These are phyloP conservation scores for Oreotragus oreotragus DNA, from an alignment of 2,113 vertebrate genomes.

Conservation along the genomic window DNA sequence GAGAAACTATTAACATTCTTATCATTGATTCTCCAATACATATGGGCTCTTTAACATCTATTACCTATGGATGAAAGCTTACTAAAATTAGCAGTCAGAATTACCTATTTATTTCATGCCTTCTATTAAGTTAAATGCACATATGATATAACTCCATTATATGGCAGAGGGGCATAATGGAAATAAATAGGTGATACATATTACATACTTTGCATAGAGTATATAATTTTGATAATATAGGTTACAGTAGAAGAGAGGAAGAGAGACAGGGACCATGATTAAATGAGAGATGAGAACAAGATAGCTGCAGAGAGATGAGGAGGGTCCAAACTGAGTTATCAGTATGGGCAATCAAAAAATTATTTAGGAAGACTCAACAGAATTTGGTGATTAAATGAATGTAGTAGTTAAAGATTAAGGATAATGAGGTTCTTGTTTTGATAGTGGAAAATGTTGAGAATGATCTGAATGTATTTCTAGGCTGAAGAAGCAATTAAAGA, in stretches of 20 bases:
- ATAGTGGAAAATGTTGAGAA: not conserved
- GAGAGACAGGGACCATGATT: not conserved
- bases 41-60: not conserved
- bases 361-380: slow-evolving; percentile 10
- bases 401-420: not conserved
- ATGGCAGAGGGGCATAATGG: not conserved
- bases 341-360: not conserved
- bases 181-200: not conserved
- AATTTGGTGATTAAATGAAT: not conserved
- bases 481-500: not conserved
- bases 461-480: not conserved
- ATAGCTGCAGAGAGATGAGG: not conserved
- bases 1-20: slow-evolving; percentile 6
- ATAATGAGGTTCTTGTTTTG: not conserved
- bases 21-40: not conserved
- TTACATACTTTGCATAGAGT: not conserved
- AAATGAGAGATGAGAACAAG: not conserved
- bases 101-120: not conserved
- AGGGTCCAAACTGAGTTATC: not conserved
- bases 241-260: not conserved
- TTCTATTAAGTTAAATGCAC: not conserved
- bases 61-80: not conserved
- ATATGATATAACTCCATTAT: not conserved
- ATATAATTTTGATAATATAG: not conserved
- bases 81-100: not conserved